Conservation (phyloP, 2,797 vertebrate genomes). For the Parauchenoglanis ngamensis region DNA sequence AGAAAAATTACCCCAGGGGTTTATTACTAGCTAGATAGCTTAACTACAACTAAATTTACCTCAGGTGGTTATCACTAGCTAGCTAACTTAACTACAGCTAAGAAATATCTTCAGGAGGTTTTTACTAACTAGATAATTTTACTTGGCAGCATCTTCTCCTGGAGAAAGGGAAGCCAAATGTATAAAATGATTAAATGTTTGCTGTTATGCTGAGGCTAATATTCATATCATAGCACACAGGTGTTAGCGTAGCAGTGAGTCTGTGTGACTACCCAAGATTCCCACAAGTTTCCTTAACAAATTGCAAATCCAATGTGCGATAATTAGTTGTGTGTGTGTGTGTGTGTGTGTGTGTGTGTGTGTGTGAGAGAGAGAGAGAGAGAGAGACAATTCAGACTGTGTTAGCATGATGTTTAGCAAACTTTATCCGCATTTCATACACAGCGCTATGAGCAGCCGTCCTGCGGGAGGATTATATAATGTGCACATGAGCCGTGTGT, state of each 20-base stretch:
- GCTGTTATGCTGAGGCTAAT: background rate
- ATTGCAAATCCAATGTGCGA: background rate
- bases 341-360: background rate
- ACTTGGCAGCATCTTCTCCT: background rate
- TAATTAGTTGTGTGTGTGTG: background rate
- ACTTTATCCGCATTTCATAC: constrained; percentile 8
- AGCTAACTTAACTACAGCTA: background rate
- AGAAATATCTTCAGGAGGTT: background rate
- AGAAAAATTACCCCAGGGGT: background rate
- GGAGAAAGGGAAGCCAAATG: background rate
- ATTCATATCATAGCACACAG: background rate
- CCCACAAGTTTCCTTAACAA: background rate
- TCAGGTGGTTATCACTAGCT: background rate
- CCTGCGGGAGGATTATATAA: constrained; percentile 35
- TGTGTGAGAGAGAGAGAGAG: background rate
- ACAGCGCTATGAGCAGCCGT: background rate
- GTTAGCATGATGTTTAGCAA: constrained; percentile 4
- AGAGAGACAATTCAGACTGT: too few relatives aligned
- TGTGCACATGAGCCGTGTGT: constrained; percentile 17
- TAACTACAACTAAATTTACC: background rate
- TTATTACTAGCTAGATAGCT: background rate
- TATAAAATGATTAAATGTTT: background rate
- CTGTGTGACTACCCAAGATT: background rate
- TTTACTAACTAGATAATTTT: background rate
- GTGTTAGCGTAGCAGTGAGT: background rate